A percentile compares a stretch with the other conserved stretches of the same genome.
These are phyloP conservation scores for Xanthia icteritia DNA, from an alignment of 2,888 invertebrate species.

Conservation along the genomic window DNA sequence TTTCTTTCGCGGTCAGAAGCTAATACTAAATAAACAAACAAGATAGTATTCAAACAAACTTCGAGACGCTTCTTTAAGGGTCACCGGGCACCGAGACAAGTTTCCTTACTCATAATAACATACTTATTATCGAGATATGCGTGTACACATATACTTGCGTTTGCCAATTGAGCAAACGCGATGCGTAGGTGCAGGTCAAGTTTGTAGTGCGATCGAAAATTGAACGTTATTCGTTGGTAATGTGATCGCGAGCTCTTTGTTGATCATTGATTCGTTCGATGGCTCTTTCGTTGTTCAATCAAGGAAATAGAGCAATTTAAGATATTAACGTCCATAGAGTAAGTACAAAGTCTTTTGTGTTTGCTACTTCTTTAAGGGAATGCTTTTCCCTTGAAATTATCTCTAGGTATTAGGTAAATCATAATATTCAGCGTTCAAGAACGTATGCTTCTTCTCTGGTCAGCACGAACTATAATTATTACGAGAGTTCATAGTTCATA, in stretches of 20 bases:
- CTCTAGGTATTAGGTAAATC: background rate
- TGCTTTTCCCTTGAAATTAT: background rate
- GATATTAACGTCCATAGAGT: background rate
- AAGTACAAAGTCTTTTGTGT: background rate
- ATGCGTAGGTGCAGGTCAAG: conserved; percentile 54
- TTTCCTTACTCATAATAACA: conserved; percentile 20
- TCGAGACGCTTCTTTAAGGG: background rate
- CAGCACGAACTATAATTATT: background rate
- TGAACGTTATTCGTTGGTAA: conserved; percentile 25
- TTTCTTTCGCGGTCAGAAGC: too few relatives aligned
- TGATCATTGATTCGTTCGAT: conserved; percentile 17
- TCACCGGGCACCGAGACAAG: background rate
- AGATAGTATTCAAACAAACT: background rate
- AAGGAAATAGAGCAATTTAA: conserved; percentile 16
- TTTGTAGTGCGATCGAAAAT: conserved; percentile 38
- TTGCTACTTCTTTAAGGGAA: background rate
- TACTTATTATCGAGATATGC: conserved; percentile 16
- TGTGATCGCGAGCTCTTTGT: conserved; percentile 23
- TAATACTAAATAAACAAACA: background rate
- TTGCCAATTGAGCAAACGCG: conserved; percentile 42
- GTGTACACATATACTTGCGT: conserved; percentile 43
- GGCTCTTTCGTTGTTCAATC: conserved; percentile 3
- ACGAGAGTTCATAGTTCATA: background rate
- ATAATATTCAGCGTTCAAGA: background rate
- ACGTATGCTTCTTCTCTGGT: background rate